Percentiles rank a stretch among this genome's conserved stretches.
Evolutionary conservation across 2,113 vertebrate genomes (phyloP).

Genomic region (Bambusicola thoracicus): DNA sequence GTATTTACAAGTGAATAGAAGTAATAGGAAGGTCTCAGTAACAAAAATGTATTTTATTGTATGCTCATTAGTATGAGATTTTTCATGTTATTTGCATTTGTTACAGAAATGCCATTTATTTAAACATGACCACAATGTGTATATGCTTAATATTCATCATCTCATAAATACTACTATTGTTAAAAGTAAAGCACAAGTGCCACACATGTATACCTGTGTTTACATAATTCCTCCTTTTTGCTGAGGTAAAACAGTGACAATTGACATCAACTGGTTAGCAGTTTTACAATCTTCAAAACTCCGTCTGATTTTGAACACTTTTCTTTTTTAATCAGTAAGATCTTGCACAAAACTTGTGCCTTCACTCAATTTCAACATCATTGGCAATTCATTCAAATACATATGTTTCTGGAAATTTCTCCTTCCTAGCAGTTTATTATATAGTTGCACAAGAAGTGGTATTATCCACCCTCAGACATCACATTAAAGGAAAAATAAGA

Average conservation of each 20-base stretch:
- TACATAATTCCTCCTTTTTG: not conserved
- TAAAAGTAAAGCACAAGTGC: not conserved
- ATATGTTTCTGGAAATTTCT: not conserved
- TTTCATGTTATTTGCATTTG: not conserved
- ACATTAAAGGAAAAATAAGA: not conserved
- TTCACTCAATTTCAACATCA: not conserved
- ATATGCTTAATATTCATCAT: not conserved
- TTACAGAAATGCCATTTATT: not conserved
- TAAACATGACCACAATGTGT: not conserved
- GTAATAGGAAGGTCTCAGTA: not conserved
- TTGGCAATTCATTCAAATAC: not conserved
- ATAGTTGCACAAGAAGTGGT: not conserved
- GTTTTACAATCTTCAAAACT: not conserved
- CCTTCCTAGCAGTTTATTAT: not conserved
- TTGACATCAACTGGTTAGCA: not conserved
- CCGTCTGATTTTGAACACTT: not conserved
- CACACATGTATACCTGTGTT: not conserved
- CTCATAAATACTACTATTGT: not conserved
- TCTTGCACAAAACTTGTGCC: not conserved
- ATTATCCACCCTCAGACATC: not conserved
- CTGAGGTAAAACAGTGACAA: not conserved
- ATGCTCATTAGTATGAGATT: not conserved
- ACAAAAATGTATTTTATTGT: not conserved
- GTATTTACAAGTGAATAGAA: not conserved
- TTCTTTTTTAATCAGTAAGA: not conserved